phyloP scores from a whole-genome alignment of 2,797 vertebrate genomes.

The Catamblyrhynchus diadema region DNA sequence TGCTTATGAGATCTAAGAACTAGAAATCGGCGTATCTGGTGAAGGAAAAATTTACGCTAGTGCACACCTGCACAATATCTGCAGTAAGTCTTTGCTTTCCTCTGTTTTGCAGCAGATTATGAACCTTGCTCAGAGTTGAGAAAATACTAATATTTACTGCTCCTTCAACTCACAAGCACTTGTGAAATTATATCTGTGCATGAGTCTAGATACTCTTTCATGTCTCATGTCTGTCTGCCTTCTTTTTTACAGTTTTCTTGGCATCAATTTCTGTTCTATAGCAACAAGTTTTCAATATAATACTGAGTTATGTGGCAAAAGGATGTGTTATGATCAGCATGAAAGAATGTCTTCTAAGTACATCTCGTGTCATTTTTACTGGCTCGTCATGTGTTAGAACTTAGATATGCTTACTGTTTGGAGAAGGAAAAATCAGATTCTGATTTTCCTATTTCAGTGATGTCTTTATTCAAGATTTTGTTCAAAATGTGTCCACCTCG shows the following conservation, averaged over 20 bases:
- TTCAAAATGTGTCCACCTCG: background rate
- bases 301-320: background rate
- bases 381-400: rapidly evolving
- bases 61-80: background rate
- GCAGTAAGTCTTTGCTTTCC: background rate
- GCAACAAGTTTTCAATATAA: background rate
- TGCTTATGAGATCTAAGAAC: background rate
- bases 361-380: background rate
- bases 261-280: background rate
- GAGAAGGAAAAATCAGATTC: background rate
- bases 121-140: background rate
- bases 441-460: background rate
- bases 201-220: background rate
- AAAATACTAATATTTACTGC: background rate
- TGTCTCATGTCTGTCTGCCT: background rate
- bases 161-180: background rate
- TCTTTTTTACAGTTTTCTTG: background rate
- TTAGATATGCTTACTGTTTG: background rate
- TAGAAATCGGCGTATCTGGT: background rate
- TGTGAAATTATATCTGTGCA: background rate
- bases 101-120: background rate
- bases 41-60: background rate
- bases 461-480: background rate
- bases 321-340: background rate
- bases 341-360: background rate